Base-by-base conservation (phyloP, 2,888 invertebrate genomes). In the Drosophila subquinaria region DNA sequence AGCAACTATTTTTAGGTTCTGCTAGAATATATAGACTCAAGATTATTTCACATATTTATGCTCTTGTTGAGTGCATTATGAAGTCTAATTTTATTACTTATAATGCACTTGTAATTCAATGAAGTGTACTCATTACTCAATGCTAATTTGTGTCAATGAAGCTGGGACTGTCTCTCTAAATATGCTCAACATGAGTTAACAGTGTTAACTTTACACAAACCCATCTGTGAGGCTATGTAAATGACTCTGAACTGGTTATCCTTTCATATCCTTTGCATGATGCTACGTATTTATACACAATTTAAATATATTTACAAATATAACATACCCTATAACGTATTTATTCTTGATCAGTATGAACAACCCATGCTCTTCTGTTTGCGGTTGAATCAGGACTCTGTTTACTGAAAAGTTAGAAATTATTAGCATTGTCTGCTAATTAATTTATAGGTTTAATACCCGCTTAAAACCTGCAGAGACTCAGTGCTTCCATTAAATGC, bases 141-240 rank as follows among this genome's bases (percentile, higher is more conserved):
- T 15, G 52, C 2, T 15, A 48, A 33, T 5, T 33, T 64, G 27
- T 45, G 45, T 33, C 53, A 68, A 59, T 36, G 35, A 17, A 27
- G 20, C 15, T 50, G 51, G 43, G 10, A 47, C 57, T 45, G 30
- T 64, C 5, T 45, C 45, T 69, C 78, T 68, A 74, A 64, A 69
- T 74, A 81, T 64, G 73, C 88, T 87, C 66, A 69, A 75, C 72
- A 86, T 82, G 56, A n/a, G 23, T 35, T 23, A 20, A 17, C 17
- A 17, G 17, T 17, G 17, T 17, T 17, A 17, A 17, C 17, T 17
- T 17, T 17, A 17, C 43, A 9, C 17, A 8, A 55, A 33, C 8
- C 40, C 33, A 13, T 20, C 15, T 48, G 15, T 47, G 23, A 17
- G 27, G 27, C 11, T 20, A 23, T 0, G 15, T 10, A n/a, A 23